A percentile compares a stretch with the other conserved stretches of the same genome.
Evolutionary conservation across 2,113 vertebrate species (phyloP).

Genomic region (Pygoscelis adeliae): DNA sequence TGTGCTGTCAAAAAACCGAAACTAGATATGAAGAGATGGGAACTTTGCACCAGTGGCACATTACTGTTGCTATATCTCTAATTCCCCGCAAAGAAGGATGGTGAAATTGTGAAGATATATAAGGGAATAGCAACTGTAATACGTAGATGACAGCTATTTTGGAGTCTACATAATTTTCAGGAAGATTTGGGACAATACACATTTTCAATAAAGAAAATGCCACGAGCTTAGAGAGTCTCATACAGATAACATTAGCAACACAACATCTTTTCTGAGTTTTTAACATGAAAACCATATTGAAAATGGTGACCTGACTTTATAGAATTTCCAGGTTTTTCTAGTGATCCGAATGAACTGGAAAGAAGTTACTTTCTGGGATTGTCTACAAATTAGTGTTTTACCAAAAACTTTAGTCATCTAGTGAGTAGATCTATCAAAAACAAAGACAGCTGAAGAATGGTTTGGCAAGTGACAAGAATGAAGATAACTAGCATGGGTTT

Average conservation of each 20-base stretch:
- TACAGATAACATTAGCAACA: background rate
- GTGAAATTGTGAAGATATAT: background rate
- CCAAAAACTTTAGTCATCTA: background rate
- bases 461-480: background rate
- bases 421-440: background rate
- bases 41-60: background rate
- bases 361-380: background rate
- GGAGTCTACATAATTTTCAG: background rate
- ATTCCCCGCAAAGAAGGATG: background rate
- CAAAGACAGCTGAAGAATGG: fast-evolving
- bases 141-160: background rate
- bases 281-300: background rate
- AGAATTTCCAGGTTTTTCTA: background rate
- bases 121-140: background rate
- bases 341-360: background rate
- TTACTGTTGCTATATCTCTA: background rate
- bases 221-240: background rate
- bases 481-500: background rate
- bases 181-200: background rate
- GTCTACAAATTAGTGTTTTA: background rate
- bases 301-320: background rate
- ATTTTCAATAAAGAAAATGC: background rate
- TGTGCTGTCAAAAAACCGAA: fast-evolving
- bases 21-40: background rate
- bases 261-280: background rate